Base-by-base conservation (phyloP, 2,113 vertebrate species). In the Anhinga anhinga region DNA sequence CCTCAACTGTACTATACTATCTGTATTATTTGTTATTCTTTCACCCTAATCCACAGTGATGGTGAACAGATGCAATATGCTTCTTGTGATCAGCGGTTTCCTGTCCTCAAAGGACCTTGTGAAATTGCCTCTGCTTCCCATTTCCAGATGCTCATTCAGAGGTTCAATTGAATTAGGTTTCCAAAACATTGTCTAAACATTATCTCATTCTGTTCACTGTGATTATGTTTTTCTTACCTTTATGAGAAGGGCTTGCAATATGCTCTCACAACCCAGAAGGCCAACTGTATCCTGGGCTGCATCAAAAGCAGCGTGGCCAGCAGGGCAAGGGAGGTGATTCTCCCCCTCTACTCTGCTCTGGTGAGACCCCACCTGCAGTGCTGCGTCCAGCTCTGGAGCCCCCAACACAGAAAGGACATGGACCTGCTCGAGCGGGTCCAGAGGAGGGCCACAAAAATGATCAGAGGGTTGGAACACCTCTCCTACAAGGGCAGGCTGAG, bases 81-180 rank as follows among this genome's bases (percentile, higher is more conserved):
- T 79, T 70, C 77, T 86, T 91, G 58, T 69, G 83, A 82, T 53
- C 56, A 34, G 58, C 56, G 38, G 82, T 55, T 90, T 95, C 83
- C 93, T 89, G 88, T 95, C 89, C 89, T 88, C 61, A 72, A 26
- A 92, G 30, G 27, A 82, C 83, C 72, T 82, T 36, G 13, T 76
- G 56, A 83, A 95, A 90, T 72, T 84, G 74, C 38, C 47, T 88
- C 50, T 82, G 42, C 77, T 82, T 88, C 47, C 36, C 27, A 62
- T 92, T 92, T 96, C 91, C 91, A 95, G 91, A 89, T 94, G 86
- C 62, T 79, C 32, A 29, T 76, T 82, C 65, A 86, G 66, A 82
- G 22, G 29, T 86, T 93, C 59, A 76, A 80, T 62, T 76, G 55
- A 95, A 84, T 95, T 86, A 88, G 14, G 11, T 69, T 92, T 85